Conservation (phyloP, 2,797 vertebrate genomes). For the Melanotaenia nigrans region DNA sequence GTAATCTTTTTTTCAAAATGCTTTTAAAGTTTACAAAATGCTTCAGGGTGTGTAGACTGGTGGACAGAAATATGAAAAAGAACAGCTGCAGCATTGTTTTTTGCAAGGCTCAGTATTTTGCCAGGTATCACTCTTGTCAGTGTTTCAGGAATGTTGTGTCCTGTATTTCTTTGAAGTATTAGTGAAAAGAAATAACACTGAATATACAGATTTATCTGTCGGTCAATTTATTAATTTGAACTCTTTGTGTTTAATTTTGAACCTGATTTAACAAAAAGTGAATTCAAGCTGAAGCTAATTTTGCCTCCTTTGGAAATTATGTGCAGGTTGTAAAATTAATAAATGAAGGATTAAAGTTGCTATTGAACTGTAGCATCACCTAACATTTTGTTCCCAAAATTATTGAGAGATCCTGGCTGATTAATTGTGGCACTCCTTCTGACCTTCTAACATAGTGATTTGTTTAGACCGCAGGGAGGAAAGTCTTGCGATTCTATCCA, state of each 20-base stretch:
- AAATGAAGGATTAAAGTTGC: conserved; percentile 9
- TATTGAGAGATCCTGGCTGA: conserved; percentile 51
- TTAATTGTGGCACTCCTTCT: conserved; percentile 57
- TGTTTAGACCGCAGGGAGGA: conserved; percentile 63
- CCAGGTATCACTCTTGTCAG: neutral
- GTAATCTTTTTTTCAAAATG: too few species aligned
- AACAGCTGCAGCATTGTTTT: too few species aligned
- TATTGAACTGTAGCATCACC: conserved; percentile 37
- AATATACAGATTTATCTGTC: neutral
- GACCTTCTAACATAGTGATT: conserved; percentile 68
- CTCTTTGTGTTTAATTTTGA: neutral
- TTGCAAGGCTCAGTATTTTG: too few species aligned
- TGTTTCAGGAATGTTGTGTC: too few species aligned
- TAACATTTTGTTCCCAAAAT: conserved; percentile 40
- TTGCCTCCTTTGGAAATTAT: conserved; percentile 12
- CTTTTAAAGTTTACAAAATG: too few species aligned
- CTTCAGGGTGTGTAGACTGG: too few species aligned
- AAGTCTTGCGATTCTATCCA: conserved; percentile 72
- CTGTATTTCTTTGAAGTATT: too few species aligned
- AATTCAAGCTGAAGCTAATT: neutral
- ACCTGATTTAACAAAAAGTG: neutral
- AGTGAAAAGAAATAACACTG: neutral
- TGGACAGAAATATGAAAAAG: too few species aligned
- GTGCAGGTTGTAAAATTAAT: conserved; percentile 15
- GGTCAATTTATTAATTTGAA: neutral